Percentiles rank a stretch among this genome's conserved stretches.
phyloP scores from a whole-genome alignment of 2,113 vertebrate genomes.

The Urocynchramus pylzowi region DNA sequence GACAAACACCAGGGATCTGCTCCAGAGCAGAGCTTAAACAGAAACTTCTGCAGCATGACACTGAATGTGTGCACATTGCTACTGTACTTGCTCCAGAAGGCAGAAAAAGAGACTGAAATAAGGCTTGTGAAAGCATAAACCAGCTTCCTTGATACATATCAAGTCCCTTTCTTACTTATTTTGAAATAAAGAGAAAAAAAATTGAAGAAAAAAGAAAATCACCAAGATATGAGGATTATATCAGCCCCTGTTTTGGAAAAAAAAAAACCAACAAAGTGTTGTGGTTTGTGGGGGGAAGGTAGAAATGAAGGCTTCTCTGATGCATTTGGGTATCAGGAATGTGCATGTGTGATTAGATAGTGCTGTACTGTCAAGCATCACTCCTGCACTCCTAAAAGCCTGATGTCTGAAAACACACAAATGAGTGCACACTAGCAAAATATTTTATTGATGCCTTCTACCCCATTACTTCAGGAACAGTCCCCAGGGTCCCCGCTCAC shows the following conservation, averaged over 20 bases:
- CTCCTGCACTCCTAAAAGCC: neutral
- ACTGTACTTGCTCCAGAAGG: neutral
- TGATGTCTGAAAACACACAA: neutral
- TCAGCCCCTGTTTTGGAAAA: neutral
- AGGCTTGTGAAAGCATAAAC: neutral
- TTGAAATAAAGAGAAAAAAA: neutral
- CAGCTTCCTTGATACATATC: neutral
- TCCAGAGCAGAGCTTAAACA: neutral
- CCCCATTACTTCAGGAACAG: neutral
- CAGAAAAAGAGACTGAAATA: neutral
- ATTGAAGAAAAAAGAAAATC: neutral
- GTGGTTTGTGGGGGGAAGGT: neutral
- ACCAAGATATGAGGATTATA: neutral
- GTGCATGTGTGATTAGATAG: neutral
- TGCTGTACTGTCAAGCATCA: neutral
- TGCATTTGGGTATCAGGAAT: neutral
- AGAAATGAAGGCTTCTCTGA: neutral
- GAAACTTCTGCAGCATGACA: neutral
- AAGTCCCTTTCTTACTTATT: neutral
- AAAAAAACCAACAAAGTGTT: neutral
- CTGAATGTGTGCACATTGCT: rapidly evolving
- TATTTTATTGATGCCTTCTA: neutral
- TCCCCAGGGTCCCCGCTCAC: neutral
- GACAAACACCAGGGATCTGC: neutral
- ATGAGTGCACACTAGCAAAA: neutral